These are phyloP conservation scores for Semotilus atromaculatus DNA, from an alignment of 2,797 vertebrate species.

Conservation along the genomic window DNA sequence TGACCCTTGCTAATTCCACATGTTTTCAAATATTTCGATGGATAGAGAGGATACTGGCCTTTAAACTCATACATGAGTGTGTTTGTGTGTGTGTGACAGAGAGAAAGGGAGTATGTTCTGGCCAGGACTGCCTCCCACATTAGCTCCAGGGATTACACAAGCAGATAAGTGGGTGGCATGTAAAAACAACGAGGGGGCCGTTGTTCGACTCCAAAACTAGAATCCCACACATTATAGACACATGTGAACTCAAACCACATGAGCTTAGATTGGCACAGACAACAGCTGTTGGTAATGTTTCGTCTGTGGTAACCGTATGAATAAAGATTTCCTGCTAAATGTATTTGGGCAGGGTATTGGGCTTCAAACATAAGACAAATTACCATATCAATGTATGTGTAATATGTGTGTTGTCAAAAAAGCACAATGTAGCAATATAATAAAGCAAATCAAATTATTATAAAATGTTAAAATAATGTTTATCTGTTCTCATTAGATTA, in stretches of 20 bases:
- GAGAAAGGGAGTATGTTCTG: constrained; percentile 24
- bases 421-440: background rate
- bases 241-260: background rate
- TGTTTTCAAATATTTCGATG: background rate
- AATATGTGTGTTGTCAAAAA: background rate
- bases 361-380: background rate
- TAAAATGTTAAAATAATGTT: background rate
- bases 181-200: constrained; percentile 48
- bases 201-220: constrained; percentile 53
- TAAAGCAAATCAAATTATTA: background rate
- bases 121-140: constrained; percentile 49
- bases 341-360: background rate
- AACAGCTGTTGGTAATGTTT: constrained; percentile 13
- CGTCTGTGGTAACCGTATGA: background rate
- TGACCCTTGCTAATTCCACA: constrained; percentile 2
- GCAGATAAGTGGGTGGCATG: constrained; percentile 53
- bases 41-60: background rate
- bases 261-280: background rate
- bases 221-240: constrained; percentile 39
- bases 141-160: constrained; percentile 59
- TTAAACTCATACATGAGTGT: constrained; percentile 26
- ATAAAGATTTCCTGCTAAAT: background rate
- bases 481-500: background rate
- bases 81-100: constrained; percentile 10
- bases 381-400: background rate